Conservation (phyloP, 2,113 vertebrate species). For the Eupsittula cactorum region DNA sequence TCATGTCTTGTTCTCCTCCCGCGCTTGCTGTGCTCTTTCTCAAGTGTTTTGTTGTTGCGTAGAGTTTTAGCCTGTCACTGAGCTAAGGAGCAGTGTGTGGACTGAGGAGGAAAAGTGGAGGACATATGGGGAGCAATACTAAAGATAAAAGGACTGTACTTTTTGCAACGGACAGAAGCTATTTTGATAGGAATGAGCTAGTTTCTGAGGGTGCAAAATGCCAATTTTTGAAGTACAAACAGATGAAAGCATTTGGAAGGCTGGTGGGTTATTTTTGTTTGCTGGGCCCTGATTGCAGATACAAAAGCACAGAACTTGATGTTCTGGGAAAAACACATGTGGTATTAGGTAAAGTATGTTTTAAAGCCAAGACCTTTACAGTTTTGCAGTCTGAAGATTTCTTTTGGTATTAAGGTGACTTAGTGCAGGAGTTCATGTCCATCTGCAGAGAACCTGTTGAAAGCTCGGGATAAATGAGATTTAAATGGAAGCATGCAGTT, state of each 20-base stretch:
- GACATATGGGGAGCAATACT: neutral
- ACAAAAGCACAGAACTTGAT: neutral
- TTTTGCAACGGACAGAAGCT: neutral
- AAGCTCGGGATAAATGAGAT: neutral
- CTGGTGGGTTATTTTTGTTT: neutral
- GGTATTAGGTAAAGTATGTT: neutral
- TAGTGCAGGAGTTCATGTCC: neutral
- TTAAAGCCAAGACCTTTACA: neutral
- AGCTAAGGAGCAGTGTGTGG: neutral
- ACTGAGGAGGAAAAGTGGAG: neutral
- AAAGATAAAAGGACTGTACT: neutral
- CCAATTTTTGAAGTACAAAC: accelerated
- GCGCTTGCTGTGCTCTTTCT: neutral
- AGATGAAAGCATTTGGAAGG: neutral
- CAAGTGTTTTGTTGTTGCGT: accelerated
- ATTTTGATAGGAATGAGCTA: accelerated
- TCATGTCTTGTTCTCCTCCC: too few species aligned
- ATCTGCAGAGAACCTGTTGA: neutral
- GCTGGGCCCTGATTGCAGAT: neutral
- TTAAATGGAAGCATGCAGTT: neutral
- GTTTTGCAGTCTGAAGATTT: neutral
- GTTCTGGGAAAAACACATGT: neutral
- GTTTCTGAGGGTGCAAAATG: accelerated
- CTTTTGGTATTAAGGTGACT: neutral
- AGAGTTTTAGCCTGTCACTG: neutral